These are phyloP conservation scores for Trichogramma dendrolimi DNA, from an alignment of 2,888 invertebrate genomes.

Conservation along the genomic window DNA sequence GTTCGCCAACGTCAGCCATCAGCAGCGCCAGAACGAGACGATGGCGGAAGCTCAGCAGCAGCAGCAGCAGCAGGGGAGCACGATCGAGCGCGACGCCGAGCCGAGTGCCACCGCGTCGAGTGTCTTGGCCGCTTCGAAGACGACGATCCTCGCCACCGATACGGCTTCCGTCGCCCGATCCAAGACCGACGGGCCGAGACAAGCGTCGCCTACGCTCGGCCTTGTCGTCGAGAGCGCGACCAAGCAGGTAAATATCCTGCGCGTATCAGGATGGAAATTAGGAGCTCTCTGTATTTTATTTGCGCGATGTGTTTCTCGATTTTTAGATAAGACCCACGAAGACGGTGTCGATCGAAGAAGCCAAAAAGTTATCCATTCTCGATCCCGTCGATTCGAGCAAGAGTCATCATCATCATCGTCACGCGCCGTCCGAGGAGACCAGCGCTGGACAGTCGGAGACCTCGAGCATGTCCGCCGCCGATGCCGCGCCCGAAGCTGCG, in stretches of 20 bases:
- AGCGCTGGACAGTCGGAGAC: constrained; percentile 12
- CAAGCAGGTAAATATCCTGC: constrained; percentile 11
- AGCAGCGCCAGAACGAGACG: constrained; percentile 38
- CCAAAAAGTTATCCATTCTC: constrained; percentile 5
- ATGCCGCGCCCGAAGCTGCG: constrained; percentile 5
- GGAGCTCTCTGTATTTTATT: no score
- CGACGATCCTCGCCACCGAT: constrained; percentile 9
- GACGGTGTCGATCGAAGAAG: constrained; percentile 9
- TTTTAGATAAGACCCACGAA: constrained; percentile 25
- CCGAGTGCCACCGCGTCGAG: neutral
- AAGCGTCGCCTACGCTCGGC: no score
- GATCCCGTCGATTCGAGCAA: constrained; percentile 17
- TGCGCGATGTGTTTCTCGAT: no score
- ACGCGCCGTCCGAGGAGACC: constrained; percentile 1
- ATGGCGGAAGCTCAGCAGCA: constrained; percentile 35
- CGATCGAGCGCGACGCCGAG: constrained; percentile 2
- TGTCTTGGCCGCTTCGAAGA: constrained; percentile 10
- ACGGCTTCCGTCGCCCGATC: neutral
- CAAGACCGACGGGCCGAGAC: no score
- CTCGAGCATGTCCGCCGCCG: neutral
- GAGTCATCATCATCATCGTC: neutral
- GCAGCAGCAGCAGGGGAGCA: constrained; percentile 46
- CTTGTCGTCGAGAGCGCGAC: constrained; percentile 11
- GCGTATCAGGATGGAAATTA: no score
- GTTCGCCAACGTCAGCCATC: constrained; percentile 61